phyloP scores from a whole-genome alignment of 1,140 invertebrate genomes.

The Phthorimaea operculella region DNA sequence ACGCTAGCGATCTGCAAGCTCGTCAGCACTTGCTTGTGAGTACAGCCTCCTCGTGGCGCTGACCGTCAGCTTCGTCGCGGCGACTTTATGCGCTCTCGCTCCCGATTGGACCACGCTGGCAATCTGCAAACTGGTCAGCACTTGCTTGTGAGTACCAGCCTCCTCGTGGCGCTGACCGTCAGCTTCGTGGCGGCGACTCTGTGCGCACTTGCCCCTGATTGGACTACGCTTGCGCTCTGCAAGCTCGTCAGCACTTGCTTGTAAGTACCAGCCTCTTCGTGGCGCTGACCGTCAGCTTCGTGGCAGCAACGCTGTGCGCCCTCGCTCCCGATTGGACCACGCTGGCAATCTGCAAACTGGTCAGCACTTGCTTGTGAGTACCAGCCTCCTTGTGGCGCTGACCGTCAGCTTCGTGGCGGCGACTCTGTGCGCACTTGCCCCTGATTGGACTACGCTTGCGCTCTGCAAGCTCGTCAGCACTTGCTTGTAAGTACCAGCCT shows the following conservation, averaged over 20 bases:
- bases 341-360: slow-evolving; percentile 33
- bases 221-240: slow-evolving; percentile 30
- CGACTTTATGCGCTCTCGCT: slow-evolving; percentile 23
- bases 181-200: slow-evolving; percentile 23
- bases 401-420: slow-evolving; percentile 27
- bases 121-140: slow-evolving; percentile 28
- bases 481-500: slow-evolving; percentile 17
- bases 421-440: slow-evolving; percentile 23
- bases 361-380: slow-evolving; percentile 14
- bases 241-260: slow-evolving; percentile 24
- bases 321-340: slow-evolving; percentile 33
- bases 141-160: slow-evolving; percentile 13
- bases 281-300: slow-evolving; percentile 26
- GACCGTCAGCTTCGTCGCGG: slow-evolving; percentile 25
- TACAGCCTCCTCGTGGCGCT: slow-evolving; percentile 22
- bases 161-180: slow-evolving; percentile 23
- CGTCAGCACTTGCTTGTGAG: slow-evolving; percentile 13
- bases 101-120: slow-evolving; percentile 34
- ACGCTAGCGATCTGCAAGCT: slow-evolving; percentile 34
- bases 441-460: slow-evolving; percentile 32
- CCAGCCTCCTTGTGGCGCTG: slow-evolving; percentile 23
- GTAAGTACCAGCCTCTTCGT: slow-evolving; percentile 21
- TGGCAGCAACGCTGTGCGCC: slow-evolving; percentile 19
- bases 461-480: slow-evolving; percentile 30
- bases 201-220: slow-evolving; percentile 30